phyloP scores from a whole-genome alignment of 2,113 vertebrate species.

The Passerina amoena region DNA sequence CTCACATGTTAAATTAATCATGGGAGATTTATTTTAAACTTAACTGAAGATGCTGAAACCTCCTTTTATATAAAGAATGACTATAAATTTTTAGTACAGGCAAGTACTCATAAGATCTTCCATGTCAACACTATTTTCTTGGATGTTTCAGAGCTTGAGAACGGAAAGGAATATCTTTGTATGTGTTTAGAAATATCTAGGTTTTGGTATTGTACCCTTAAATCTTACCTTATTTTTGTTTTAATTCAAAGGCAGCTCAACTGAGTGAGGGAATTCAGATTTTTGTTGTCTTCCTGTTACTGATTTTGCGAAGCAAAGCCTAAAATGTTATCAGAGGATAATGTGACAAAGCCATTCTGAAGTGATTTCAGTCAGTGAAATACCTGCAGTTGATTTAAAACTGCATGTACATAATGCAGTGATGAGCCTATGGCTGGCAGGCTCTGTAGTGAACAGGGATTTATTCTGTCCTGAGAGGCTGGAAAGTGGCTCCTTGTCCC shows the following conservation, averaged over 20 bases:
- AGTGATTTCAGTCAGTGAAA: neutral
- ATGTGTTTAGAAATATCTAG: neutral
- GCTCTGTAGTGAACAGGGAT: neutral
- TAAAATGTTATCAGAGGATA: neutral
- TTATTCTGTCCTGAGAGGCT: neutral
- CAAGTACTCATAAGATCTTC: neutral
- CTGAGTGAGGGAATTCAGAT: neutral
- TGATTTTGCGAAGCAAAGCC: neutral
- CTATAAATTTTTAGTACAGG: neutral
- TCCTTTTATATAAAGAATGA: neutral
- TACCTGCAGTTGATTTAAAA: neutral
- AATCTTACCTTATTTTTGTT: neutral
- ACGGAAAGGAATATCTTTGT: neutral
- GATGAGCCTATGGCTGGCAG: neutral
- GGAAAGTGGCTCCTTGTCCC: neutral
- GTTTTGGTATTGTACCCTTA: neutral
- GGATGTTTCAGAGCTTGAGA: neutral
- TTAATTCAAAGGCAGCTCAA: neutral
- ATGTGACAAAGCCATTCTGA: neutral
- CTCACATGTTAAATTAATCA: neutral
- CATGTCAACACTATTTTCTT: neutral
- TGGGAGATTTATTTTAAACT: neutral
- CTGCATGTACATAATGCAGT: fast-evolving
- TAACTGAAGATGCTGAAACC: neutral
- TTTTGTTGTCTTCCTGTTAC: neutral